Evolutionary conservation across 2,888 invertebrate genomes (phyloP).

Genomic region (Uropetala carovei): DNA sequence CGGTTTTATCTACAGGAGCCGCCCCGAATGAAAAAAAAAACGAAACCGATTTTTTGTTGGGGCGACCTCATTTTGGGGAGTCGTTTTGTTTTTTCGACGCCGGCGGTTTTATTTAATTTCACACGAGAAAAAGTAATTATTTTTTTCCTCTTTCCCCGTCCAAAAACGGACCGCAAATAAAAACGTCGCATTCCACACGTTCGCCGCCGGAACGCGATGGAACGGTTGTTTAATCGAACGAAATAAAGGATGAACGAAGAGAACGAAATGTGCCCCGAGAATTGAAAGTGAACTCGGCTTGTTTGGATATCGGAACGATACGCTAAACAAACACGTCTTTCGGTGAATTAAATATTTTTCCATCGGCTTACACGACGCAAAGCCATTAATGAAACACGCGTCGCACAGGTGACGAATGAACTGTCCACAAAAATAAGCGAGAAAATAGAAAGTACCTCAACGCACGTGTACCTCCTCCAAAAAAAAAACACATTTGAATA

Average conservation of each 20-base stretch:
- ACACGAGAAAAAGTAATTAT: neutral
- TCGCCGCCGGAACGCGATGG: neutral
- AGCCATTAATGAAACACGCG: too few species aligned
- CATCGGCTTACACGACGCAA: too few species aligned
- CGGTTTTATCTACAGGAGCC: neutral
- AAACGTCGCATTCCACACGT: neutral
- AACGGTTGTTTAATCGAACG: neutral
- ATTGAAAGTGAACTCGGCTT: neutral
- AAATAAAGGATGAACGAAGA: neutral
- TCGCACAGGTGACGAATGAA: too few species aligned
- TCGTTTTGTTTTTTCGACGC: neutral
- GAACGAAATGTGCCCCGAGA: neutral
- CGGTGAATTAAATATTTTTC: too few species aligned
- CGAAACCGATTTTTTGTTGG: neutral
- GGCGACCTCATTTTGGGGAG: neutral
- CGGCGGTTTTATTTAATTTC: neutral
- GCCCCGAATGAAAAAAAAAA: neutral
- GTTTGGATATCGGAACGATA: neutral
- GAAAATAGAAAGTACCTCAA: too few species aligned
- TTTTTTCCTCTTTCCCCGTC: neutral
- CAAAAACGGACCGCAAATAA: neutral
- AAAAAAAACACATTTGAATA: too few species aligned
- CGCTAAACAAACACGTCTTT: too few species aligned
- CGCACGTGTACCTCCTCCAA: too few species aligned
- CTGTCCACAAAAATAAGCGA: too few species aligned